Base-by-base conservation (phyloP, 2,888 invertebrate genomes). In the Hipparchia sbordonii region DNA sequence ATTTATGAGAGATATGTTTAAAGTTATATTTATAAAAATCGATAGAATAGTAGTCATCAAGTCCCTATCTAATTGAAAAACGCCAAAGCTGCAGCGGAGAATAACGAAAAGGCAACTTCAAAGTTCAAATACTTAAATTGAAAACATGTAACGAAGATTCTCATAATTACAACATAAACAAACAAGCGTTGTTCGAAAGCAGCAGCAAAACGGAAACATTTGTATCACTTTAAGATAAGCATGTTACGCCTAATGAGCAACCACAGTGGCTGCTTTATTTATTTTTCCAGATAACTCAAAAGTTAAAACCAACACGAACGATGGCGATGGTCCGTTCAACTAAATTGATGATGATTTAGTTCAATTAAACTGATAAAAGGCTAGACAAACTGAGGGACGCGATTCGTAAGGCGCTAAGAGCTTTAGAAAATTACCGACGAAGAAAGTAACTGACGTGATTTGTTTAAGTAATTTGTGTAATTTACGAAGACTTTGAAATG, bases 261-360 rank as follows among this genome's bases (percentile, higher is more conserved):
- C 82, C 84, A 86, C 82, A 82, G 80, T 67, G 67, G 70, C 69
- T 72, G 76, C 76, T 81, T 79, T 79, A 81, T 81, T 79, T 79
- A 82, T 88, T 87, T 85, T 80, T 82, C 87, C 81, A 87, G 87
- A 89, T 88, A 88, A 84, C 68, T 51, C 51, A 81, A 77, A 88
- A 84, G 57, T 68, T 68, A 81, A 77, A 76, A 74, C 52, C 59
- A 71, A 67, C 69, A 70, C 56, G 69, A 71, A 46, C 56, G 73
- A 71, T 75, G 72, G 23, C 23, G 23, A 23, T 23, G 23, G 67
- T 73, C 78, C 78, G 77, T 80, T 81, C 80, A 82, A 82, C 85
- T 85, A 85, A 89, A 90, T 89, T 89, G 89, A 86, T 85, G 88
- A 88, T 86, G 88, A 89, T 89, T 90, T 74, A 85, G 88, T 89